Evolutionary conservation across 1,140 invertebrate genomes (phyloP), one percentile per base, ranked within the genome.

Genomic region (Platyscapa corneri): DNA sequence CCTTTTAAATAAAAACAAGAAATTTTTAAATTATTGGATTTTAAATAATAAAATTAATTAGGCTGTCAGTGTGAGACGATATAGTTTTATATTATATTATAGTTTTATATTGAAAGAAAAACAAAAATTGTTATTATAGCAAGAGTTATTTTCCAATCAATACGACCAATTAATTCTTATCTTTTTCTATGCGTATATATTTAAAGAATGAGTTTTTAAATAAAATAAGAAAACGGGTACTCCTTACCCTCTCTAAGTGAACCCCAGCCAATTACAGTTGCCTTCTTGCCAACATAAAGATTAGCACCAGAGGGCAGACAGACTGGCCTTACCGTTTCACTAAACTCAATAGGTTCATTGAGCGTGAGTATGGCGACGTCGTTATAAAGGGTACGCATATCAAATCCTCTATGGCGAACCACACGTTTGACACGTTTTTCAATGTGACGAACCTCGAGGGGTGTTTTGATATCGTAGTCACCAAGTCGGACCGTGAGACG

Each of bases 281-380:
- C 97, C 3, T 94, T 94, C 85, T 95, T 94, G 46, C 96, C 96
- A 70, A 95, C 92, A 89, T 96, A 97, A 8, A 94, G 90, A 88
- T 94, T 90, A 0, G 94, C 93, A 2, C 95, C 95, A 23, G 93
- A 91, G 3, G 97, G 97, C 82, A 98, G 93, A 90, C 98, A 98
- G 72, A 98, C 95, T 0, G 97, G 97, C 85, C 96, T 94, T 76
- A 98, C 95, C 89, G 95, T 95, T 82, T 95, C 94, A 3, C 95
- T 95, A 91, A 96, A 98, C 74, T 94, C 92, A 1, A 98, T 96
- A 0, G 97, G 96, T 80, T 95, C 95, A 88, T 96, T 96, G 88
- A 99, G 88, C 20, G 97, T 98, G 3, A 98, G 92, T 70, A 99
- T 94, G 0, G 97, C 97, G 37, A 98, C 95, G 89, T 98, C 97